Percentiles rank a stretch among this genome's conserved stretches.
Conservation (phyloP, 2,113 vertebrate genomes). For the Sciurus niger region DNA sequence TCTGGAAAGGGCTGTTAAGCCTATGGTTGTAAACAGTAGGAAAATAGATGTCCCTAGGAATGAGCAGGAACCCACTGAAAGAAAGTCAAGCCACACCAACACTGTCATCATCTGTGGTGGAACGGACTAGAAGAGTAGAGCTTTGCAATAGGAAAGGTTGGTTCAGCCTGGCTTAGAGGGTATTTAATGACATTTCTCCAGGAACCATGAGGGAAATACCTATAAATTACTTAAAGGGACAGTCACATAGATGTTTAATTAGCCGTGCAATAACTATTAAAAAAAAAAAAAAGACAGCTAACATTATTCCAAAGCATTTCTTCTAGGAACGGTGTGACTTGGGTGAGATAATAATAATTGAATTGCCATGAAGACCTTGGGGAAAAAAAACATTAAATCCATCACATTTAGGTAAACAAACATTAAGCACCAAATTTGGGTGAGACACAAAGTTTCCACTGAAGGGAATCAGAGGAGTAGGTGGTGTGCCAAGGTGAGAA, state of each 20-base stretch:
- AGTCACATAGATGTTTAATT: background rate
- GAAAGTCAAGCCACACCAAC: background rate
- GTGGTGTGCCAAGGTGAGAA: background rate
- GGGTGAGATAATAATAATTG: background rate
- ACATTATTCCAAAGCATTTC: background rate
- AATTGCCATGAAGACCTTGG: background rate
- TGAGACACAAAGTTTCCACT: background rate
- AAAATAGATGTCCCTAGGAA: background rate
- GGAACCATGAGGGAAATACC: background rate
- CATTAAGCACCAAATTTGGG: background rate
- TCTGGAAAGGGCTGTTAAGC: background rate
- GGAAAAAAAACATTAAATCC: background rate
- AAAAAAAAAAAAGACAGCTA: background rate
- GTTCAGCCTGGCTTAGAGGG: background rate
- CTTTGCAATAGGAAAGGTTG: background rate
- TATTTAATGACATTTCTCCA: background rate
- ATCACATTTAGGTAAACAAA: slow-evolving; percentile 4
- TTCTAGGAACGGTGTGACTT: background rate
- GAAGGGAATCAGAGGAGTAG: background rate
- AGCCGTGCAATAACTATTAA: background rate
- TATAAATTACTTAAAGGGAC: background rate
- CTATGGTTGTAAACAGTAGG: background rate
- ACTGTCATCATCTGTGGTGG: background rate
- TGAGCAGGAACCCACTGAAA: background rate
- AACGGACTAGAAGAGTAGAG: background rate